phyloP scores from a whole-genome alignment of 2,797 vertebrate species.

The Phalanger gymnotis region DNA sequence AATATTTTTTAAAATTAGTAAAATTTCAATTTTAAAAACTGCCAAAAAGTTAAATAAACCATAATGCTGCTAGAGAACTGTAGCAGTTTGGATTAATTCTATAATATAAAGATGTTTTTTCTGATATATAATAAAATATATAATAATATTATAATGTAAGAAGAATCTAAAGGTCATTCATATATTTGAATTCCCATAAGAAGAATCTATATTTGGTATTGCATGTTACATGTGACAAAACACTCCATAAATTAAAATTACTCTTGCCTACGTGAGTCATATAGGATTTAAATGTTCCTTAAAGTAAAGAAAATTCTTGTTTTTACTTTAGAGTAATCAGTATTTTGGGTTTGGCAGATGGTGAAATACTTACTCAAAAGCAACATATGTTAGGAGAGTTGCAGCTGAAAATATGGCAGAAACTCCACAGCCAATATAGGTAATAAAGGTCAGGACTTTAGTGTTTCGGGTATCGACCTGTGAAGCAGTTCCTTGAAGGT shows the following conservation, averaged over 20 bases:
- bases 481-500: conserved; percentile 87
- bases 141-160: neutral
- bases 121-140: neutral
- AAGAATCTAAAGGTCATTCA: neutral
- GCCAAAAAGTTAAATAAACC: neutral
- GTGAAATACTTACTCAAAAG: conserved; percentile 94
- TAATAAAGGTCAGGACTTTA: conserved; percentile 93
- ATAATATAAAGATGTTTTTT: neutral
- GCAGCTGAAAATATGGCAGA: conserved; percentile 96
- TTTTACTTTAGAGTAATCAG: conserved; percentile 23
- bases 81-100: neutral
- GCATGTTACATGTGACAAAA: conserved; percentile 19
- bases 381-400: conserved; percentile 96
- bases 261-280: conserved; percentile 10
- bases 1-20: neutral
- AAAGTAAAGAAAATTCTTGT: conserved; percentile 26
- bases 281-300: neutral
- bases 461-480: conserved; percentile 87
- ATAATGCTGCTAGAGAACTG: neutral
- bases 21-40: neutral
- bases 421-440: conserved; percentile 95
- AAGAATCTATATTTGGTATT: conserved; percentile 16
- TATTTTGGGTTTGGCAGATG: conserved; percentile 6
- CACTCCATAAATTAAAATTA: conserved; percentile 33
- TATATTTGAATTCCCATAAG: conserved; percentile 11